phyloP scores from a whole-genome alignment of 2,888 invertebrate species.

The Drosophila putrida region DNA sequence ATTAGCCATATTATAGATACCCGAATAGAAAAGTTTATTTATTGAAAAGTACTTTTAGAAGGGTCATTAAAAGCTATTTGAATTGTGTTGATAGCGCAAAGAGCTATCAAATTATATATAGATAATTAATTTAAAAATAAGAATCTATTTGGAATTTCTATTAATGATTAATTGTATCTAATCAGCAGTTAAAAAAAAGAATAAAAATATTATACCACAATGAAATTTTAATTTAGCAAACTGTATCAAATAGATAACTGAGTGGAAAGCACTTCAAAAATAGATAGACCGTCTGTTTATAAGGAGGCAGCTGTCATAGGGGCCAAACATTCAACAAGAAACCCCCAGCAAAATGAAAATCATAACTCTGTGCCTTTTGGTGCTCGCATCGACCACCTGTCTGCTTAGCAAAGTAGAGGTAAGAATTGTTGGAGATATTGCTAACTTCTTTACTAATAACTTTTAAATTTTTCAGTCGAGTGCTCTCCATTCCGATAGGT shows the following conservation, averaged over 20 bases:
- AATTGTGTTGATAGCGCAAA: background rate
- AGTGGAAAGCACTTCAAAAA: constrained; percentile 20
- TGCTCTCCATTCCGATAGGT: background rate
- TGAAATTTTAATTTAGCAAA: background rate
- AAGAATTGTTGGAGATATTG: constrained; percentile 1
- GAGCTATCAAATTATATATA: background rate
- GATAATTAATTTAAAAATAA: background rate
- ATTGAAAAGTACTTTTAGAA: background rate
- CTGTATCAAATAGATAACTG: background rate
- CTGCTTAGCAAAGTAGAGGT: constrained; percentile 47
- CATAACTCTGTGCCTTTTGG: constrained; percentile 49
- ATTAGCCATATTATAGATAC: no score
- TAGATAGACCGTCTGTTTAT: constrained; percentile 33
- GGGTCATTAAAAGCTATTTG: no score
- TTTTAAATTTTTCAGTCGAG: constrained; percentile 30
- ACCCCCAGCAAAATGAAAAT: constrained; percentile 49
- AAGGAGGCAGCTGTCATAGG: background rate
- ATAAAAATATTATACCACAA: background rate
- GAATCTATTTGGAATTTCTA: background rate
- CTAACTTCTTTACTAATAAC: background rate
- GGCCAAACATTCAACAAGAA: constrained; percentile 14
- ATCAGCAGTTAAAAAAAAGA: background rate
- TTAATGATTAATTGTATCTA: background rate
- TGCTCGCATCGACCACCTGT: constrained; percentile 47
- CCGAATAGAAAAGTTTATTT: background rate